Conservation (phyloP, 2,797 vertebrate genomes). For the Dicrostonyx torquatus region DNA sequence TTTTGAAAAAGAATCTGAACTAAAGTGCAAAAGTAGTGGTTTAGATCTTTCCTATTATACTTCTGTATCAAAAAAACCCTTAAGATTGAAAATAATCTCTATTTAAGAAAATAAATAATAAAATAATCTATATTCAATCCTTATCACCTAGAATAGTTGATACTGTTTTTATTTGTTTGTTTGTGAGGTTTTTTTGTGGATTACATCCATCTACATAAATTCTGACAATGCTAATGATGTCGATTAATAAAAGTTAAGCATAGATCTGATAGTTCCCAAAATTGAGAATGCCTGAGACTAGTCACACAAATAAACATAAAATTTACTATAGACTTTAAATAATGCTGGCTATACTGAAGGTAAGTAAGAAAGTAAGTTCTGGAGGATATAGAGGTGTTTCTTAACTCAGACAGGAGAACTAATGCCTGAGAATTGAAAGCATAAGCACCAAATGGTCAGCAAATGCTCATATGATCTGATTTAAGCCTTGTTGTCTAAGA, state of each 20-base stretch:
- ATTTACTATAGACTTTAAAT: not conserved
- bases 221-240: not conserved
- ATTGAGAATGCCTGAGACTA: not conserved
- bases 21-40: not conserved
- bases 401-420: not conserved
- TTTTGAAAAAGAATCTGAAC: not conserved
- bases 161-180: not conserved
- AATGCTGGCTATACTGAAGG: not conserved
- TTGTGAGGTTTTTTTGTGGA: not conserved
- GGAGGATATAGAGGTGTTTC: not conserved
- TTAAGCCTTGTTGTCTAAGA: not conserved
- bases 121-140: not conserved
- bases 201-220: not conserved
- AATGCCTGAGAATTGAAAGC: not conserved
- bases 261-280: not conserved
- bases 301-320: not conserved
- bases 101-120: not conserved
- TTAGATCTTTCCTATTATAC: not conserved
- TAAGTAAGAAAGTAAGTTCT: not conserved
- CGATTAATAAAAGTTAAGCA: not conserved
- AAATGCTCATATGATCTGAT: not conserved
- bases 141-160: not conserved
- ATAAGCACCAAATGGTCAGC: not conserved
- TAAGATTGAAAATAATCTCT: not conserved
- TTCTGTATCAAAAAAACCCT: not conserved